phyloP scores from a whole-genome alignment of 2,888 invertebrate species.

The Lydus trimaculatus region DNA sequence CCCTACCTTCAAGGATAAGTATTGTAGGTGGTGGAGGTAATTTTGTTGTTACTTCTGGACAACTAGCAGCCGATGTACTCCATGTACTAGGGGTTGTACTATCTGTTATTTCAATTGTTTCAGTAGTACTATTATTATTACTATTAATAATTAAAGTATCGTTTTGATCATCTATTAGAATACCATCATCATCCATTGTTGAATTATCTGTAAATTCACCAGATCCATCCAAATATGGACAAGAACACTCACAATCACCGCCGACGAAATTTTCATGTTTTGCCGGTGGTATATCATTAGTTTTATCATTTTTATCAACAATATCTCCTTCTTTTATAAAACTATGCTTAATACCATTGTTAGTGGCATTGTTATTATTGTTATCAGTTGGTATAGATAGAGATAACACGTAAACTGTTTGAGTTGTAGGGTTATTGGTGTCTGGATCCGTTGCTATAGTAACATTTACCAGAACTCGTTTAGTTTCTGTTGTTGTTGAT shows the following conservation, averaged over 20 bases:
- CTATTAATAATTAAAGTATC: not conserved
- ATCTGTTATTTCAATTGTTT: conserved; percentile 4
- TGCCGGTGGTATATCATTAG: conserved; percentile 51
- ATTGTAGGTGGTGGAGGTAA: conserved; percentile 74
- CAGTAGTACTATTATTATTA: not conserved
- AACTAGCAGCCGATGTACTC: conserved; percentile 37
- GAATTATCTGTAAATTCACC: conserved; percentile 51
- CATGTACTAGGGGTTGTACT: conserved; percentile 25
- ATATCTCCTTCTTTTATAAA: conserved; percentile 38
- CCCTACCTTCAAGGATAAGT: conserved; percentile 84
- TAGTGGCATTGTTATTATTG: conserved; percentile 62
- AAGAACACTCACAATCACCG: conserved; percentile 77
- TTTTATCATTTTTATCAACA: conserved; percentile 27
- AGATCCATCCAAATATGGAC: conserved; percentile 69
- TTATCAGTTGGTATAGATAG: conserved; percentile 77
- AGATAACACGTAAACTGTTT: conserved; percentile 80
- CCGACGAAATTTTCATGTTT: conserved; percentile 51
- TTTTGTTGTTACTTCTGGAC: conserved; percentile 61
- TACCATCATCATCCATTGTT: conserved; percentile 40
- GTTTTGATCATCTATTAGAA: conserved; percentile 8
- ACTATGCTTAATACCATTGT: conserved; percentile 32
- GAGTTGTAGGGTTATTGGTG: conserved; percentile 63
- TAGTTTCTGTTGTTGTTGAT: conserved; percentile 57
- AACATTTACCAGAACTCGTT: conserved; percentile 80
- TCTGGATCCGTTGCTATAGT: conserved; percentile 78